Conservation (phyloP, 1,140 invertebrate species). For the Nasonia vitripennis region DNA sequence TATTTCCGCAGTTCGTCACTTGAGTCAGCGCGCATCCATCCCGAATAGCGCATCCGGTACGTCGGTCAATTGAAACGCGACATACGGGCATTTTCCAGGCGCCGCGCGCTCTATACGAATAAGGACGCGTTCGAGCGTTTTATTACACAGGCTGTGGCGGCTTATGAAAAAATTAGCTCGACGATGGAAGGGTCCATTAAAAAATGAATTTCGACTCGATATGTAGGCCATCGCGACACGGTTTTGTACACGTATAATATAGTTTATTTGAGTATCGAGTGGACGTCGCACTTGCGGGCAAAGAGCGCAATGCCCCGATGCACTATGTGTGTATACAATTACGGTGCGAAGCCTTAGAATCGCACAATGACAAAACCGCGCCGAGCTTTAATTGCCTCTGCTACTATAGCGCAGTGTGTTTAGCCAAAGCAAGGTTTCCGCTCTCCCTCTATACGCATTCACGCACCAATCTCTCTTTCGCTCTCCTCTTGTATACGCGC, state of each 20-base stretch:
- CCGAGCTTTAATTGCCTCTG: conserved; percentile 62
- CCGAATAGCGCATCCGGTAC: conserved; percentile 25
- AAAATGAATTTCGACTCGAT: too few relatives aligned
- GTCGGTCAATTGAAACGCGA: conserved; percentile 35
- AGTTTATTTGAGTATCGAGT: too few relatives aligned
- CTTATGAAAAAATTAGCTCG: too few relatives aligned
- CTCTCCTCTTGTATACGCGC: neutral
- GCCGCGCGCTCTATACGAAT: conserved; percentile 4
- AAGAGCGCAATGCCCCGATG: too few relatives aligned
- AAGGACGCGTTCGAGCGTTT: neutral
- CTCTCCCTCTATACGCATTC: conserved; percentile 25
- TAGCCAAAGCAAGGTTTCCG: conserved; percentile 62
- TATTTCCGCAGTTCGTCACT: conserved; percentile 62
- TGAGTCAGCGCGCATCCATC: conserved; percentile 55
- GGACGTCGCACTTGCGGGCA: too few relatives aligned
- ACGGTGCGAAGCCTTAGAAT: conserved; percentile 60
- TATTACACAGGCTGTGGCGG: neutral
- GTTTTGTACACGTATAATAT: too few relatives aligned
- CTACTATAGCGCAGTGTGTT: conserved; percentile 54
- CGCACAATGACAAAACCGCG: conserved; percentile 57
- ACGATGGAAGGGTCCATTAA: too few relatives aligned
- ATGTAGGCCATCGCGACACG: too few relatives aligned
- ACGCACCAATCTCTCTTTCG: conserved; percentile 28
- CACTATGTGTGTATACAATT: neutral
- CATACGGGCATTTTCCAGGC: conserved; percentile 42